Evolutionary conservation across 2,113 vertebrate genomes (phyloP).

Genomic region (Stictonetta naevosa): DNA sequence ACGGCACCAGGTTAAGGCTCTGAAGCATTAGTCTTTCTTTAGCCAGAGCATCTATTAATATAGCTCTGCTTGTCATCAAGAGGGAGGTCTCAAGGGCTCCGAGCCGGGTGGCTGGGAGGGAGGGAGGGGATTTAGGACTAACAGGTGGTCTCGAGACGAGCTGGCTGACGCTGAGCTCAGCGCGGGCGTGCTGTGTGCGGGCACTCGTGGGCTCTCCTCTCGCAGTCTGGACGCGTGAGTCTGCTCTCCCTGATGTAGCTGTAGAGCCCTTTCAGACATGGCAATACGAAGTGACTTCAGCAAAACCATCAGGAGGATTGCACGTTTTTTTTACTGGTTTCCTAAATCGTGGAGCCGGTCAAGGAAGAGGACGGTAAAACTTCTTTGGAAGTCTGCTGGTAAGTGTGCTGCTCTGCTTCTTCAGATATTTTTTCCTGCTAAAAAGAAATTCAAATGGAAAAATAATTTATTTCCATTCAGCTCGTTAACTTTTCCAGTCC

Average conservation of each 20-base stretch:
- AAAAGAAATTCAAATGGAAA: not conserved
- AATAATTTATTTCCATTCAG: not conserved
- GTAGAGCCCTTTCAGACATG: conserved; percentile 50
- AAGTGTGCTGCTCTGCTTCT: conserved; percentile 31
- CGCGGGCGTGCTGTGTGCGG: conserved; percentile 14
- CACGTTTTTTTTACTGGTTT: conserved; percentile 70
- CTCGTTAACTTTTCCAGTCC: not conserved
- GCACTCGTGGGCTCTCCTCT: conserved; percentile 15
- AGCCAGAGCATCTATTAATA: conserved; percentile 75
- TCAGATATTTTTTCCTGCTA: not conserved
- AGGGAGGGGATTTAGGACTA: conserved; percentile 76
- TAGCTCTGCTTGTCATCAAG: conserved; percentile 51
- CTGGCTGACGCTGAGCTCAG: conserved; percentile 65
- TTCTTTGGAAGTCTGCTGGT: conserved; percentile 72
- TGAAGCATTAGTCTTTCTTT: conserved; percentile 62
- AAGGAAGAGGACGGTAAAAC: conserved; percentile 66
- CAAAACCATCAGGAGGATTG: conserved; percentile 76
- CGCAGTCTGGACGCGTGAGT: not conserved
- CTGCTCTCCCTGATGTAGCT: not conserved
- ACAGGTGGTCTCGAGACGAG: conserved; percentile 76
- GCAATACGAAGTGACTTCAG: conserved; percentile 72
- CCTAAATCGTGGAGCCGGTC: conserved; percentile 69
- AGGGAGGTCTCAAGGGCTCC: conserved; percentile 66
- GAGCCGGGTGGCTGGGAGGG: conserved; percentile 48
- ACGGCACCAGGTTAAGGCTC: conserved; percentile 41